Conservation (phyloP, 2,888 invertebrate genomes). For the Unio delphinus region DNA sequence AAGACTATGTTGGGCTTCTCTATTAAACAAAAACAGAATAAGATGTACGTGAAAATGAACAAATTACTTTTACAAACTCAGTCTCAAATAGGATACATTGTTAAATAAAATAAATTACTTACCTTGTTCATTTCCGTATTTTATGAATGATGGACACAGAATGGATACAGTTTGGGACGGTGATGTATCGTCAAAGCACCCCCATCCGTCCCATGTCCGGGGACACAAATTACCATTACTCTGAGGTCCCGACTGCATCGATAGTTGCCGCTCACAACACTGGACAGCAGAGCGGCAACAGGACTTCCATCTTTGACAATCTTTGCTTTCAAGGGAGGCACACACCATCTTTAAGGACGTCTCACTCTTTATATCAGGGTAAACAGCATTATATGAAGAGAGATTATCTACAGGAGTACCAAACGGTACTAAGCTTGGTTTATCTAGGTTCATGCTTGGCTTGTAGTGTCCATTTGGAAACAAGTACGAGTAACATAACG, state of each 20-base stretch:
- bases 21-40: too few relatives aligned
- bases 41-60: too few relatives aligned
- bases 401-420: too few relatives aligned
- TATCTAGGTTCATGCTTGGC: background rate
- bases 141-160: slow-evolving; percentile 46
- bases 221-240: slow-evolving; percentile 32
- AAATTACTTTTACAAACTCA: too few relatives aligned
- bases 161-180: slow-evolving; percentile 54
- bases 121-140: slow-evolving; percentile 71
- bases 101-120: slow-evolving; percentile 18
- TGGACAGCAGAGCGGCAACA: slow-evolving; percentile 42
- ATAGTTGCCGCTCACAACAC: slow-evolving; percentile 44
- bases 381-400: too few relatives aligned
- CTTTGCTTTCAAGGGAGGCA: slow-evolving; percentile 20
- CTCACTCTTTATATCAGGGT: too few relatives aligned
- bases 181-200: slow-evolving; percentile 48
- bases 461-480: slow-evolving; percentile 27
- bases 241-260: background rate
- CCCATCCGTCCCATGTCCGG: slow-evolving; percentile 59
- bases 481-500: slow-evolving; percentile 45
- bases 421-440: background rate
- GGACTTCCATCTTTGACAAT: slow-evolving; percentile 44
- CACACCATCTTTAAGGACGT: slow-evolving; percentile 26
- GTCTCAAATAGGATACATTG: background rate
- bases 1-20: too few relatives aligned